phyloP scores from a whole-genome alignment of 2,113 vertebrate genomes.

The Taxidea taxus region DNA sequence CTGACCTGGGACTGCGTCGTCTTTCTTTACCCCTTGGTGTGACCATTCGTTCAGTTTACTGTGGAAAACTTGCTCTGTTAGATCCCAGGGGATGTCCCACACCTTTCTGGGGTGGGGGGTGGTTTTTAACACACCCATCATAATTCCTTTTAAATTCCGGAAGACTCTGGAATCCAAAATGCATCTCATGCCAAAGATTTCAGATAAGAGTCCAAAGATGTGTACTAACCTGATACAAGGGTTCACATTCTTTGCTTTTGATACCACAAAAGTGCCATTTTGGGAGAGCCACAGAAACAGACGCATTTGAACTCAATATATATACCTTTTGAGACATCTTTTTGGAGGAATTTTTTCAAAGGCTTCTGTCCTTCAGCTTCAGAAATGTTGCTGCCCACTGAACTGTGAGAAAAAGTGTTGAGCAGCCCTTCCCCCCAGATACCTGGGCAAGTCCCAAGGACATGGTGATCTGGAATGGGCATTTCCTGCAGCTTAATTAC shows the following conservation, averaged over 20 bases:
- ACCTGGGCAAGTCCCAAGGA: background rate
- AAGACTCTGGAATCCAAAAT: constrained; percentile 5
- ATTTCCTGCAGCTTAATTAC: background rate
- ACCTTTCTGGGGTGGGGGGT: background rate
- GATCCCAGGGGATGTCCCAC: background rate
- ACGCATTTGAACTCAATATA: background rate
- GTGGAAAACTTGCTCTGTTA: background rate
- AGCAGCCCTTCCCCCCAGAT: background rate
- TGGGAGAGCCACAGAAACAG: background rate
- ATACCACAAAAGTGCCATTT: background rate
- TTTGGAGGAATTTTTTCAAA: background rate
- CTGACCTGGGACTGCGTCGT: constrained; percentile 1
- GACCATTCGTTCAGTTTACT: background rate
- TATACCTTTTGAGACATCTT: background rate
- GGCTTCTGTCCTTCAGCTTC: background rate
- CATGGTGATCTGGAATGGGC: background rate
- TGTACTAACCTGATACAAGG: background rate
- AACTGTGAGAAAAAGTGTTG: background rate
- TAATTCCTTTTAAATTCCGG: background rate
- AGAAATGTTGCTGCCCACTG: background rate
- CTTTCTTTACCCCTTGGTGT: background rate
- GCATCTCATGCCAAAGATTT: background rate
- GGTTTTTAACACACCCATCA: background rate
- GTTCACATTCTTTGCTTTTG: background rate
- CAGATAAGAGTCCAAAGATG: background rate